These are phyloP conservation scores for Lepus townsendii DNA, from an alignment of 2,797 vertebrate genomes.

Conservation along the genomic window DNA sequence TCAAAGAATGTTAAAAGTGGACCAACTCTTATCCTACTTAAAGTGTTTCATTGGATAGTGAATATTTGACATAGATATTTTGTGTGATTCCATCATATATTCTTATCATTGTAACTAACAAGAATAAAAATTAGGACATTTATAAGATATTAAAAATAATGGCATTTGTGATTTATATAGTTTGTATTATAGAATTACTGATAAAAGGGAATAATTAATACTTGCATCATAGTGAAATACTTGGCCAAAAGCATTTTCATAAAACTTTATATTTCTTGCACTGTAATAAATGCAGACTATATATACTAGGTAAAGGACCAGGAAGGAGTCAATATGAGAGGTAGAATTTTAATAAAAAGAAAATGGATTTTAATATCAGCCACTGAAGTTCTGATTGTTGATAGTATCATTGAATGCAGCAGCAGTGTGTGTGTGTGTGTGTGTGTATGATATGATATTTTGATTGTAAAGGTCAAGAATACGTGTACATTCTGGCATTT, in stretches of 20 bases:
- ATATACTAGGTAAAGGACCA: background rate
- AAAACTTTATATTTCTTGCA: conserved; percentile 43
- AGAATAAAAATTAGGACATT: conserved; percentile 22
- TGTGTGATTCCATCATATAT: background rate
- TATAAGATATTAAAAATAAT: conserved; percentile 43
- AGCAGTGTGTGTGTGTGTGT: background rate
- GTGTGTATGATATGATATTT: conserved; percentile 12
- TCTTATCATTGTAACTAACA: conserved; percentile 31
- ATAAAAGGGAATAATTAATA: conserved; percentile 30
- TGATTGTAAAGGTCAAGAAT: conserved; percentile 30
- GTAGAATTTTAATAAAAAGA: conserved; percentile 60
- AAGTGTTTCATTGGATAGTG: conserved; percentile 5
- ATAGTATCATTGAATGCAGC: background rate
- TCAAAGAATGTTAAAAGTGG: background rate
- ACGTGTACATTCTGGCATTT: background rate
- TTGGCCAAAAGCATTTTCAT: conserved; percentile 43
- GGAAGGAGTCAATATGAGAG: conserved; percentile 34
- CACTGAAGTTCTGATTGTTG: conserved; percentile 28
- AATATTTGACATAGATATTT: conserved; percentile 42
- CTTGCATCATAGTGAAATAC: conserved; percentile 31
- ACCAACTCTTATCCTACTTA: conserved; percentile 31
- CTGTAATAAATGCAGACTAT: background rate
- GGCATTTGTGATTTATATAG: background rate
- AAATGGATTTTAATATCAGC: conserved; percentile 23
- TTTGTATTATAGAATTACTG: conserved; percentile 34